A percentile compares a stretch with the other conserved stretches of the same genome.
Conservation (phyloP, 2,888 invertebrate species). For the Andrena flavipes region DNA sequence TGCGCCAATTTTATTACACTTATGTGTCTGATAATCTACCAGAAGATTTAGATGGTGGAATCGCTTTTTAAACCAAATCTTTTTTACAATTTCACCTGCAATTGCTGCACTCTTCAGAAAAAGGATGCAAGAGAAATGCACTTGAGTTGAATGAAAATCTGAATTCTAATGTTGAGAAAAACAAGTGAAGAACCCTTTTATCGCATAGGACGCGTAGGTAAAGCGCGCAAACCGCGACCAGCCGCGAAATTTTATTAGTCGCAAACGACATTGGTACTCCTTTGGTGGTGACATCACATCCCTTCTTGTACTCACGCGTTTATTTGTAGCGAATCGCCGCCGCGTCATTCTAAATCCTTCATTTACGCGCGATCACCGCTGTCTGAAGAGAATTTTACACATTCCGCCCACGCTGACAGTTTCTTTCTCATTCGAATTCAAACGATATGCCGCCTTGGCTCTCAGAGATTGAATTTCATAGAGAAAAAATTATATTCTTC, state of each 20-base stretch:
- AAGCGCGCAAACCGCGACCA: slow-evolving; percentile 7
- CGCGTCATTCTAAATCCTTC: slow-evolving; percentile 63
- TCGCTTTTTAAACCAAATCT: background rate
- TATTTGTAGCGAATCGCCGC: slow-evolving; percentile 63
- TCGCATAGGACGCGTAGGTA: background rate
- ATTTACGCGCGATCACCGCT: slow-evolving; percentile 39
- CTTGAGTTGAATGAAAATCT: background rate
- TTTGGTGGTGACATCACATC: slow-evolving; percentile 70
- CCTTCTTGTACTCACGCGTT: slow-evolving; percentile 49
- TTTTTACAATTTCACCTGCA: background rate
- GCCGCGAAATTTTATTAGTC: slow-evolving; percentile 60
- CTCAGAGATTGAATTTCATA: slow-evolving; percentile 16
- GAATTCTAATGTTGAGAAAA: background rate
- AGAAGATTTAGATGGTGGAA: background rate
- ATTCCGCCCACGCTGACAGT: slow-evolving; percentile 26
- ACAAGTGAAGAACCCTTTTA: background rate
- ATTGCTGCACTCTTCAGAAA: background rate
- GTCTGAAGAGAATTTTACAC: slow-evolving; percentile 31
- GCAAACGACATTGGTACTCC: slow-evolving; percentile 65
- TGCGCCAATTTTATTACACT: too few relatives aligned
- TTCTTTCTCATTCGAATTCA: slow-evolving; percentile 29
- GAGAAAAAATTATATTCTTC: background rate
- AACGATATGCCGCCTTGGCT: background rate
- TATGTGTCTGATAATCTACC: too few relatives aligned
- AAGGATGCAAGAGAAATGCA: background rate